Conservation (phyloP, 2,888 invertebrate genomes). For the Galerucella pusilla region DNA sequence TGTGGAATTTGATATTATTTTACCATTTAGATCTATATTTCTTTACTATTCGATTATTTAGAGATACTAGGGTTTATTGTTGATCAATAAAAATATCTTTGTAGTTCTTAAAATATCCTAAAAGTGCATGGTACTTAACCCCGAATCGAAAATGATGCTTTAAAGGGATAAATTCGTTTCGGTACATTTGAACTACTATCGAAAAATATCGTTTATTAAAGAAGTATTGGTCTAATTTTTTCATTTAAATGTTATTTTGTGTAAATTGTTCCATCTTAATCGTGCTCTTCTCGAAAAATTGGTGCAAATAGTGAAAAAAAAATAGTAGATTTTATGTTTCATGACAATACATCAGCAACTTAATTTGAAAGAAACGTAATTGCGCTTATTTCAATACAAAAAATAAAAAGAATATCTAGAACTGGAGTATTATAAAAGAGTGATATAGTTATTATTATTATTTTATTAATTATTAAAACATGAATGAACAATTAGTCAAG, state of each 20-base stretch:
- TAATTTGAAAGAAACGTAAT: conserved; percentile 44
- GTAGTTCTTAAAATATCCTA: too few species aligned
- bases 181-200: conserved; percentile 2
- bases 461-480: conserved; percentile 37
- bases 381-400: conserved; percentile 44
- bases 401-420: conserved; percentile 38
- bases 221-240: conserved; percentile 1
- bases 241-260: conserved; percentile 10
- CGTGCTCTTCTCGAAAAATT: conserved; percentile 25
- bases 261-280: conserved; percentile 17
- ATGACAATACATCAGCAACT: conserved; percentile 59
- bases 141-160: too few species aligned
- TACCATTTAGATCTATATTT: conserved; percentile 29
- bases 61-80: neutral
- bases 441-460: conserved; percentile 51
- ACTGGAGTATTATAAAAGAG: conserved; percentile 57
- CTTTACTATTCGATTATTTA: neutral
- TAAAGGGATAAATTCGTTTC: too few species aligned
- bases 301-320: conserved; percentile 41
- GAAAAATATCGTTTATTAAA: neutral
- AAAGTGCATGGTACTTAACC: too few species aligned
- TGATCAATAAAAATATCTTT: too few species aligned
- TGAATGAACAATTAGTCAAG: conserved; percentile 45
- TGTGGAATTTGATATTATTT: conserved; percentile 45
- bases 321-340: conserved; percentile 50